Base-by-base conservation (phyloP, 2,113 vertebrate species). In the Aegotheles bennettii region DNA sequence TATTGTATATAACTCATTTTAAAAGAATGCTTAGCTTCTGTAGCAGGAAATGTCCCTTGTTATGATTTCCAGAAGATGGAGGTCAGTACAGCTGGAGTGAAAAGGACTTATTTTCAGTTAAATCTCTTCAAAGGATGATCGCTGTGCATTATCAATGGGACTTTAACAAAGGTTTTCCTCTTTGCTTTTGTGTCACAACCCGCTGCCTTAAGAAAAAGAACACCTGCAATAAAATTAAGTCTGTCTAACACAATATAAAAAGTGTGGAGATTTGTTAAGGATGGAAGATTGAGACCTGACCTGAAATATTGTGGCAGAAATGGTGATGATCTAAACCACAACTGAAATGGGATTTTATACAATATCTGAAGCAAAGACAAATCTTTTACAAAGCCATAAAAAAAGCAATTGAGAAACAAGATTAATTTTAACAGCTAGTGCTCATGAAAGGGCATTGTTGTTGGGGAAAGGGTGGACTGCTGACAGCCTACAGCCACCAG, bases 341-440 rank as follows among this genome's bases (percentile, higher is more conserved):
- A 59, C 60, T 69, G 73, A 94, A 93, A 88, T 64, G 74, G 86
- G 70, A 76, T 90, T 96, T 95, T 93, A 87, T 70, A 86, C 36
- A 90, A 61, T 83, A 79, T 88, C 74, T 82, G 74, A 89, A 94
- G 45, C 19, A 69, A 67, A 45, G 29, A 85, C 67, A 84, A 94
- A 93, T 75, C 53, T 94, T 95, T 68, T 43, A 94, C 36, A 94
- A 95, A 96, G 76, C 63, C 64, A 75, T 90, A 71, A 84, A 94
- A n/a, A 94, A 90, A 67, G 33, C 35, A 77, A 75, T 24, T 78
- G 84, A 93, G 59, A 84, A 94, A 84, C 29, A 92, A 87, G 53
- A 14, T n/a, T 93, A 59, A 93, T 93, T 93, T 93, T 65, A 91
- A 89, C 29, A 61, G 36, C 20, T 28, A 80, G 35, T 28, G 20